These are phyloP conservation scores for Seira ritae DNA, from an alignment of 2,888 invertebrate species.

Conservation along the genomic window DNA sequence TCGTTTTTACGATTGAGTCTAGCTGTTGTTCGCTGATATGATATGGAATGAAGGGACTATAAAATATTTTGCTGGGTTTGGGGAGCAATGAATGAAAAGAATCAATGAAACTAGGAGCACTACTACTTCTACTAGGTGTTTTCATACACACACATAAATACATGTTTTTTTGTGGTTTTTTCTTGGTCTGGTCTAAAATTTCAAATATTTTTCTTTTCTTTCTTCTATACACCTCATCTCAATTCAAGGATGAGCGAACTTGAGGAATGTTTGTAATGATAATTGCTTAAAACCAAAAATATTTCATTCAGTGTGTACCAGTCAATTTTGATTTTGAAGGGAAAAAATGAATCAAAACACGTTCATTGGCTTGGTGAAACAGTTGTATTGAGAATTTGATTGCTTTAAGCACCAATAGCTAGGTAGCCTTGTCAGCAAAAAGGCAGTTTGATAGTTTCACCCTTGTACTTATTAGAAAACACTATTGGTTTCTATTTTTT, in stretches of 20 bases:
- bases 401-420: background rate
- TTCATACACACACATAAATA: too few species aligned
- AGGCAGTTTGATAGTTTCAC: conserved; percentile 21
- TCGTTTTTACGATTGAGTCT: too few species aligned
- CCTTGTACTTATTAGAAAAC: conserved; percentile 60
- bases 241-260: conserved; percentile 48
- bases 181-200: too few species aligned
- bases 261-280: conserved; percentile 46
- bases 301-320: conserved; percentile 14
- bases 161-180: too few species aligned
- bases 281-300: conserved; percentile 45
- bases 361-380: background rate
- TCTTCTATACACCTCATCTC: background rate
- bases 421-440: too few species aligned
- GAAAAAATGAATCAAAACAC: background rate
- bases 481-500: conserved; percentile 22
- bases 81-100: conserved; percentile 11
- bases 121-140: too few species aligned
- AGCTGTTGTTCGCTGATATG: too few species aligned
- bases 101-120: conserved; percentile 2
- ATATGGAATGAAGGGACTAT: too few species aligned
- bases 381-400: background rate
- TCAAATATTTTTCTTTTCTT: too few species aligned
- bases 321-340: background rate
- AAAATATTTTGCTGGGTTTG: background rate